Percentiles rank a stretch among this genome's conserved stretches.
phyloP scores from a whole-genome alignment of 2,797 vertebrate species.

The Syncerus caffer region DNA sequence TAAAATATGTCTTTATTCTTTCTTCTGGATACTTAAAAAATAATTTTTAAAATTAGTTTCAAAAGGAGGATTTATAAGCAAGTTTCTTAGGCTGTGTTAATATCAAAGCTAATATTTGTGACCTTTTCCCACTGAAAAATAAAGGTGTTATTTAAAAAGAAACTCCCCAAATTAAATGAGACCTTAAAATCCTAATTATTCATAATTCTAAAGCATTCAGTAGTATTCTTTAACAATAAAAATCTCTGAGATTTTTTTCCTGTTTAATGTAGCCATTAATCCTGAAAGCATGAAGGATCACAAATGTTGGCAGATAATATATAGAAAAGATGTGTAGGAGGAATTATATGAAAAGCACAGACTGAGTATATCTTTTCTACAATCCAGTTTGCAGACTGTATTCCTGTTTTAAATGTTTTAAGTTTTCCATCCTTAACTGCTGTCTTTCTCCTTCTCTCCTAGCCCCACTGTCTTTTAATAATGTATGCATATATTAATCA shows the following conservation, averaged over 20 bases:
- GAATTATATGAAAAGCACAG: background rate
- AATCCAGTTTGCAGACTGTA: background rate
- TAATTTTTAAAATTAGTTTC: background rate
- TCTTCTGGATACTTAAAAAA: slow-evolving; percentile 12
- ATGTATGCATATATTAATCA: background rate
- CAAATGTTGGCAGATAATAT: slow-evolving; percentile 1
- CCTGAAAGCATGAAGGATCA: slow-evolving; percentile 24
- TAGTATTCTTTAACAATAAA: background rate
- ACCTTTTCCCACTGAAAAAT: slow-evolving; percentile 39
- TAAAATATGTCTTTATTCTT: background rate
- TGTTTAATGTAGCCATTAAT: background rate
- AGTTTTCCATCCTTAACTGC: background rate
- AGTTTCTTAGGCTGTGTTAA: background rate
- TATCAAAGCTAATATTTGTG: background rate
- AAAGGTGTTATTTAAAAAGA: slow-evolving; percentile 25
- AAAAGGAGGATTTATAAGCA: background rate
- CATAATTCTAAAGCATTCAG: background rate
- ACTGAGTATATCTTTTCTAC: background rate
- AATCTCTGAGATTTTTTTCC: background rate
- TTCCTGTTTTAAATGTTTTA: background rate
- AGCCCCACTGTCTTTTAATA: background rate
- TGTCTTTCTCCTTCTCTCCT: background rate
- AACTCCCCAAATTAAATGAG: slow-evolving; percentile 26
- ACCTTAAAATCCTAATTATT: slow-evolving; percentile 49
- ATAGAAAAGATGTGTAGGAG: slow-evolving; percentile 6